These are phyloP conservation scores for Cerceris rybyensis DNA, from an alignment of 2,888 invertebrate species.

Conservation along the genomic window DNA sequence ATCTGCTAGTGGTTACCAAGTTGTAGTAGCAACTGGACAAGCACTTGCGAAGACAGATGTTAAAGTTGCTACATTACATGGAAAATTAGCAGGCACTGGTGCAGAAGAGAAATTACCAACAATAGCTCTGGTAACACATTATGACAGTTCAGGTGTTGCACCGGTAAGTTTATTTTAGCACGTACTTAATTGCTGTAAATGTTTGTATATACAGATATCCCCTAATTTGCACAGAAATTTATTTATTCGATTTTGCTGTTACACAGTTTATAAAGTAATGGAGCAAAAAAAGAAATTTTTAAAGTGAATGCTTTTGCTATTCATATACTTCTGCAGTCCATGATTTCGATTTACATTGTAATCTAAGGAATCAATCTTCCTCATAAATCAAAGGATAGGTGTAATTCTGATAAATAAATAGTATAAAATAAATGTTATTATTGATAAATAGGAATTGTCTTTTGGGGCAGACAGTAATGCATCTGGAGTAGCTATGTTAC, in stretches of 20 bases:
- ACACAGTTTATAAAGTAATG: too few species aligned
- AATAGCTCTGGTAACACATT: constrained; percentile 95
- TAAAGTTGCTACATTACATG: constrained; percentile 93
- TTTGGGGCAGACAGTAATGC: constrained; percentile 96
- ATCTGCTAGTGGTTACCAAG: constrained; percentile 97
- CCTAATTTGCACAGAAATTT: too few species aligned
- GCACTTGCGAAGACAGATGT: constrained; percentile 89
- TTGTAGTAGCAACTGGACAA: constrained; percentile 90
- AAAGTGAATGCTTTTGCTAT: too few species aligned
- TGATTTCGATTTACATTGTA: too few species aligned
- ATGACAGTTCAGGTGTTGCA: constrained; percentile 94
- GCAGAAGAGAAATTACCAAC: constrained; percentile 90
- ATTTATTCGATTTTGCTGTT: too few species aligned
- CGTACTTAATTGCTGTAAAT: neutral
- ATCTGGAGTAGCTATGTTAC: constrained; percentile 92
- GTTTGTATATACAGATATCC: neutral
- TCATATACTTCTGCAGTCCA: too few species aligned
- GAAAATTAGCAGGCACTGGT: constrained; percentile 90
- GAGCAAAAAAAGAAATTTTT: too few species aligned
- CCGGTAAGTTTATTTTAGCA: constrained; percentile 86
- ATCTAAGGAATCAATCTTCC: too few species aligned
- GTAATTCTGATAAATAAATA: neutral
- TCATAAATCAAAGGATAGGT: too few species aligned
- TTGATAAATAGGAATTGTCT: constrained; percentile 88
- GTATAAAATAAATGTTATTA: constrained; percentile 18